A percentile compares a stretch with the other conserved stretches of the same genome.
These are phyloP conservation scores for Noctua pronuba DNA, from an alignment of 2,888 invertebrate genomes.

Conservation along the genomic window DNA sequence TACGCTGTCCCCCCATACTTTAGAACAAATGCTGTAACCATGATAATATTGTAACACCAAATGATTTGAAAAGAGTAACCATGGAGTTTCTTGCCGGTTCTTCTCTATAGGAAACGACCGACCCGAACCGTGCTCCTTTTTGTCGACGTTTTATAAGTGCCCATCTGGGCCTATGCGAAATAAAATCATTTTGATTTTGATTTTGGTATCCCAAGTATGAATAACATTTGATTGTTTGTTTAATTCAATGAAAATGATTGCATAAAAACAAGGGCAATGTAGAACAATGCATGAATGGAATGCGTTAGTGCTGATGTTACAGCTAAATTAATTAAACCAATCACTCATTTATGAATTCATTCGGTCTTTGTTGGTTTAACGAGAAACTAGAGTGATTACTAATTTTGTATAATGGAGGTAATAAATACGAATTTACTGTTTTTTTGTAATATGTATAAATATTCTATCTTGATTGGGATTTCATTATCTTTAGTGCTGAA, in stretches of 20 bases:
- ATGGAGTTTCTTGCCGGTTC: no score
- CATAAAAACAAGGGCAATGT: not conserved
- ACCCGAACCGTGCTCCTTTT: no score
- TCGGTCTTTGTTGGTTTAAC: slow-evolving; percentile 34
- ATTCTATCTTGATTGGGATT: not conserved
- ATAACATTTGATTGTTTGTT: not conserved
- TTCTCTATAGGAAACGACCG: no score
- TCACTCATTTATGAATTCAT: slow-evolving; percentile 40
- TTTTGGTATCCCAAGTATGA: not conserved
- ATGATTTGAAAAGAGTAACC: no score
- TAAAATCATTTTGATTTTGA: no score
- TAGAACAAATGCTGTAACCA: no score
- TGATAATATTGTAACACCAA: no score
- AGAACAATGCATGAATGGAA: slow-evolving; percentile 25
- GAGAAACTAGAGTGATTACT: slow-evolving; percentile 29
- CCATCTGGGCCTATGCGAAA: no score
- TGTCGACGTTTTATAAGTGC: no score
- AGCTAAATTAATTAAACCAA: slow-evolving; percentile 37
- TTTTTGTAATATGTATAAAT: slow-evolving; percentile 10
- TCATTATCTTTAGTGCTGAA: not conserved
- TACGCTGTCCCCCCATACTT: no score
- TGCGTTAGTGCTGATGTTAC: slow-evolving; percentile 27
- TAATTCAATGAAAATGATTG: slow-evolving; percentile 18
- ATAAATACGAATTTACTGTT: slow-evolving; percentile 30
- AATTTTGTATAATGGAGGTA: slow-evolving; percentile 24